Evolutionary conservation across 1,140 invertebrate genomes (phyloP).

Genomic region (Melipona quadrifasciata): DNA sequence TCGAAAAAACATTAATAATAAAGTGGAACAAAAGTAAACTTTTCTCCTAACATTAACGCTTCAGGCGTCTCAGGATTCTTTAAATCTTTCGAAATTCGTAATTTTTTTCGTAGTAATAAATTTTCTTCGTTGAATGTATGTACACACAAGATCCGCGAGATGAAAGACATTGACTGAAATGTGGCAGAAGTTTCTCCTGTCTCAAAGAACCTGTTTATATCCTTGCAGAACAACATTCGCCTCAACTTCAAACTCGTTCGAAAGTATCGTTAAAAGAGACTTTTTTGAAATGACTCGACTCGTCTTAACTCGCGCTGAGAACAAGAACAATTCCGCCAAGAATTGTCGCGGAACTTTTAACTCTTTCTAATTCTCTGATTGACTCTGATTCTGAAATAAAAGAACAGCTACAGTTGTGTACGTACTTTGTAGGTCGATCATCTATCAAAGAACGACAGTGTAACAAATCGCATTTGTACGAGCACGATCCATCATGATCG

Average conservation of each 20-base stretch:
- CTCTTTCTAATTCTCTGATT: neutral
- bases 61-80: too few species aligned
- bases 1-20: too few species aligned
- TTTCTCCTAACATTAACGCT: too few species aligned
- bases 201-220: slow-evolving; percentile 15
- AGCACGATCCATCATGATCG: slow-evolving; percentile 16
- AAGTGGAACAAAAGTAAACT: too few species aligned
- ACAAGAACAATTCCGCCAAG: too few species aligned
- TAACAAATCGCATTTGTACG: slow-evolving; percentile 17
- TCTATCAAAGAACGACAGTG: neutral
- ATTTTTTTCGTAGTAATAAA: neutral
- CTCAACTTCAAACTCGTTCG: neutral
- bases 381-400: neutral
- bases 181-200: neutral
- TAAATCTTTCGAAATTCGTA: too few species aligned
- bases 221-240: neutral
- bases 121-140: neutral
- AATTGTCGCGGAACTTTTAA: rapidly evolving
- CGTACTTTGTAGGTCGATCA: neutral
- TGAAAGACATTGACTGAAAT: neutral
- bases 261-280: neutral
- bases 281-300: neutral
- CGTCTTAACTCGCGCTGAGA: neutral
- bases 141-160: neutral
- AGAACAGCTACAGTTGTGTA: neutral